A percentile compares a stretch with the other conserved stretches of the same genome.
Evolutionary conservation across 2,888 invertebrate genomes (phyloP).

Genomic region (Lycophotia porphyrea): DNA sequence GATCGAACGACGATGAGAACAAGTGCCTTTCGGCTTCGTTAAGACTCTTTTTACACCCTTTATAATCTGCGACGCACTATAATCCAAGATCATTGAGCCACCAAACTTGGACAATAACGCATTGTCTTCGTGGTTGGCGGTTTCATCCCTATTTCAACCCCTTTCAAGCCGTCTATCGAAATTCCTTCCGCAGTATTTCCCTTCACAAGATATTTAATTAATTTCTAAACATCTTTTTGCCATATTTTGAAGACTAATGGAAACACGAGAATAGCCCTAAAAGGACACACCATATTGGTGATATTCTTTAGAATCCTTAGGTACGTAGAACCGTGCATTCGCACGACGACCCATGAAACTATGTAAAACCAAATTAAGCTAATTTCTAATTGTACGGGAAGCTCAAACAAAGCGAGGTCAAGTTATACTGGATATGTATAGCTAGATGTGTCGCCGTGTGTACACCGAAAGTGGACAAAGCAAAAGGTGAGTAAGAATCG

Average conservation of each 20-base stretch:
- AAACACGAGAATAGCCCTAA: background rate
- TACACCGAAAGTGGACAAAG: background rate
- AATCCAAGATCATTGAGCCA: conserved; percentile 36
- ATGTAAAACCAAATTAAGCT: too few relatives aligned
- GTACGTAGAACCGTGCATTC: background rate
- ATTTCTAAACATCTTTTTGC: conserved; percentile 38
- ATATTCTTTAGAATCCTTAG: background rate
- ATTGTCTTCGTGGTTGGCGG: conserved; percentile 50
- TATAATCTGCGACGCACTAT: conserved; percentile 8
- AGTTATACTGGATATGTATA: too few relatives aligned
- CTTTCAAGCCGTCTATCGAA: conserved; percentile 42
- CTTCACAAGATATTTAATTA: conserved; percentile 38
- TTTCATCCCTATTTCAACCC: conserved; percentile 42
- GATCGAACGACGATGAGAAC: too few relatives aligned
- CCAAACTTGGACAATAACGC: conserved; percentile 56
- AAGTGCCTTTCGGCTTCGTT: too few relatives aligned
- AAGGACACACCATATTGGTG: too few relatives aligned
- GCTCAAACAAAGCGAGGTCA: too few relatives aligned
- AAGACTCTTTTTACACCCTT: too few relatives aligned
- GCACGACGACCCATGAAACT: too few relatives aligned
- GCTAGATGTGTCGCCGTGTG: background rate
- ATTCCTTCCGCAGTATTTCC: conserved; percentile 39
- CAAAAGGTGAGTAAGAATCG: background rate
- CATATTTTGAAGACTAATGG: conserved; percentile 13
- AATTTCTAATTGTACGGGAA: too few relatives aligned